phyloP scores from a whole-genome alignment of 35 echinoderm and acorn worm species.

The Apostichopus californicus region DNA sequence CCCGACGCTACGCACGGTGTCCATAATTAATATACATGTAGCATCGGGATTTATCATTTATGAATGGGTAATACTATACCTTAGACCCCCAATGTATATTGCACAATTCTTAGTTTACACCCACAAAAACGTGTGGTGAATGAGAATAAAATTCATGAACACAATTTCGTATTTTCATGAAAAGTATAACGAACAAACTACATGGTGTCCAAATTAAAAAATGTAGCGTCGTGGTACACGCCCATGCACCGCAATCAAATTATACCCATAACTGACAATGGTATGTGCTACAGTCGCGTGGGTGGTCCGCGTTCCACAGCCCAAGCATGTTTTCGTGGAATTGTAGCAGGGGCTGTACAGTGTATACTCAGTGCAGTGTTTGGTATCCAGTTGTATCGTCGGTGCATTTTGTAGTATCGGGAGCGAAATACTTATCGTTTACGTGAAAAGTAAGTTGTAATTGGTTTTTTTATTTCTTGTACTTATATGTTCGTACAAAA shows the following conservation, averaged over 20 bases:
- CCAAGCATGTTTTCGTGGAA: too few species aligned
- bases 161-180: not conserved
- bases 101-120: slow-evolving; percentile 2
- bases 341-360: too few species aligned
- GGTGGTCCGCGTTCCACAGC: too few species aligned
- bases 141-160: not conserved
- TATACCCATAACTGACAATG: not conserved
- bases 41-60: slow-evolving; percentile 23
- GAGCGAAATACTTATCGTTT: too few species aligned
- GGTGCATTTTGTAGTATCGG: too few species aligned
- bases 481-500: too few species aligned
- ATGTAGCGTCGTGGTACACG: slow-evolving; percentile 26
- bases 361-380: too few species aligned
- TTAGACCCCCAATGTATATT: not conserved
- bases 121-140: slow-evolving; percentile 8
- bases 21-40: slow-evolving; percentile 29
- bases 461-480: too few species aligned
- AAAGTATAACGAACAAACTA: slow-evolving; percentile 17
- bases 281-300: not conserved
- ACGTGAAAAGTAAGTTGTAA: too few species aligned
- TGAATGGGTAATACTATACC: not conserved
- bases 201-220: slow-evolving; percentile 27
- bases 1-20: slow-evolving; percentile 42
- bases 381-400: too few species aligned
- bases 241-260: not conserved